Conservation (phyloP, 2,797 vertebrate species). For the Australoheros facetus region DNA sequence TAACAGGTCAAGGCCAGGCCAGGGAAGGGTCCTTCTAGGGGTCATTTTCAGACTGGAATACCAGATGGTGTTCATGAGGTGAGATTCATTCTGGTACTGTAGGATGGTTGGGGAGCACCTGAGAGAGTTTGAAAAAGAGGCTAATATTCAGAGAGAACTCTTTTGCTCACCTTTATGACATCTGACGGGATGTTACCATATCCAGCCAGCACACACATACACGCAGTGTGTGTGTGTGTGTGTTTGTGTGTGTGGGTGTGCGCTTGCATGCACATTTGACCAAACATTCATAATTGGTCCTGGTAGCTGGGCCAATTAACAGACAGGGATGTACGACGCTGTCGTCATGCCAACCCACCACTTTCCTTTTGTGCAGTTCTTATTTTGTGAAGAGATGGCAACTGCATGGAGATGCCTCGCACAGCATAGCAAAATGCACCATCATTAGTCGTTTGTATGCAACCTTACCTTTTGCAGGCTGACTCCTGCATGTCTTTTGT, state of each 20-base stretch:
- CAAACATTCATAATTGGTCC: constrained; percentile 73
- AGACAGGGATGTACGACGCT: not conserved
- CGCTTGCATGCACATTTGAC: constrained; percentile 53
- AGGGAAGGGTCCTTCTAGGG: constrained; percentile 34
- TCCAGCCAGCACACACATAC: not conserved
- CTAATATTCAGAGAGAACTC: constrained; percentile 51
- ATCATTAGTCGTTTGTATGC: constrained; percentile 58
- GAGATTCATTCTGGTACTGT: constrained; percentile 53
- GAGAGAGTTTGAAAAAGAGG: constrained; percentile 24
- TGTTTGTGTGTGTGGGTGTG: constrained; percentile 26
- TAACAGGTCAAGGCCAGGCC: constrained; percentile 38
- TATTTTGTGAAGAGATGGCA: constrained; percentile 69
- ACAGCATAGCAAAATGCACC: constrained; percentile 53
- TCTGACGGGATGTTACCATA: constrained; percentile 36
- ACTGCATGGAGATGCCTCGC: constrained; percentile 57
- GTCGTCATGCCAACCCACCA: constrained; percentile 75
- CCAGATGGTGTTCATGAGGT: constrained; percentile 57
- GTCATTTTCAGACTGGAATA: constrained; percentile 28
- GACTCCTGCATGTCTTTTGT: constrained; percentile 30
- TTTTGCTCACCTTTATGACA: constrained; percentile 59
- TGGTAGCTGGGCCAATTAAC: not conserved
- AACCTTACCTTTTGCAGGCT: constrained; percentile 29
- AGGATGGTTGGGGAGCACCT: constrained; percentile 39
- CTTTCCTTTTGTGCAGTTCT: constrained; percentile 67
- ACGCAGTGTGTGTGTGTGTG: not conserved